Percentiles rank a stretch among this genome's conserved stretches.
Conservation (phyloP, 2,888 invertebrate genomes). For the Willowsia nigromaculata region DNA sequence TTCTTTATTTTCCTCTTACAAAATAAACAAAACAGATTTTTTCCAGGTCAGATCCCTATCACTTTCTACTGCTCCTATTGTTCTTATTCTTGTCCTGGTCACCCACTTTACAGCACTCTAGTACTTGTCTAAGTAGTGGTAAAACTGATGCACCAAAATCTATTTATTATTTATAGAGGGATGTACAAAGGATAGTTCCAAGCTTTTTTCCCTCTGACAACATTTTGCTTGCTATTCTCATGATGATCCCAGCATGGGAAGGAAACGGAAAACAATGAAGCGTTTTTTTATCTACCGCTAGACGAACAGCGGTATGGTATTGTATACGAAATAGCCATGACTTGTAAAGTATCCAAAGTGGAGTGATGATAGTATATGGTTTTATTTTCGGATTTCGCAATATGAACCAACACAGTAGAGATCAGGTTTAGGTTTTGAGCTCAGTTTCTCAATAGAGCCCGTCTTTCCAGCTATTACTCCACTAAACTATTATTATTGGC, state of each 20-base stretch:
- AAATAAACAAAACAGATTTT: background rate
- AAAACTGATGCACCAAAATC: background rate
- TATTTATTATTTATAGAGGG: too few species aligned
- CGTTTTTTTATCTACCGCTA: background rate
- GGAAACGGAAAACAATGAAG: conserved; percentile 38
- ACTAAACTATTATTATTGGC: conserved; percentile 25
- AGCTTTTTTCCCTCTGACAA: background rate
- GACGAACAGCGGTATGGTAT: background rate
- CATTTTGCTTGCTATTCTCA: background rate
- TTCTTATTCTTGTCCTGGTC: background rate
- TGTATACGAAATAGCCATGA: background rate
- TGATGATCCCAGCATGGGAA: conserved; percentile 2
- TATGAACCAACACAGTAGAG: background rate
- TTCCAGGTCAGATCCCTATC: conserved; percentile 8
- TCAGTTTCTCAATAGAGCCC: background rate
- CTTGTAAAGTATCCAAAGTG: background rate
- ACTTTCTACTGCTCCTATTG: background rate
- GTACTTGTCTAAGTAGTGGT: background rate
- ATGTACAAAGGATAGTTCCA: background rate
- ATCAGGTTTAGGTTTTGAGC: background rate
- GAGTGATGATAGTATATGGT: background rate
- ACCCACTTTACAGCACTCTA: conserved; percentile 1
- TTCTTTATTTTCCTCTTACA: background rate
- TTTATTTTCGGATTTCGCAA: background rate
- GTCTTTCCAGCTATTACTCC: background rate